Conservation (phyloP, 2,113 vertebrate genomes). For the Enhydra lutris region DNA sequence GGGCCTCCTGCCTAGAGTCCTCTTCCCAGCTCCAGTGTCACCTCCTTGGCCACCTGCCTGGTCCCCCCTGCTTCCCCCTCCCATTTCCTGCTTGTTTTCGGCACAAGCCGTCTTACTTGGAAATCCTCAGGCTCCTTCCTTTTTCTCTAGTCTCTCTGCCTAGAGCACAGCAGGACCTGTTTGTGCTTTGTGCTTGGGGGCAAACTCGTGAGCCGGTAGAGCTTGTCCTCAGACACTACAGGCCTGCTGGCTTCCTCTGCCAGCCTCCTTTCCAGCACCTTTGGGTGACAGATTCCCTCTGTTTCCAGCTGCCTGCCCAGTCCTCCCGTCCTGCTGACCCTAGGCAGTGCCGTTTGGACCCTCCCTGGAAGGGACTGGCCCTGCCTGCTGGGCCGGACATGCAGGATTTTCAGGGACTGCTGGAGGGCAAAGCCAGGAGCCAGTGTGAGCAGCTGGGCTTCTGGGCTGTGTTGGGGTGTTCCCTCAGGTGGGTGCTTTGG, state of each 20-base stretch:
- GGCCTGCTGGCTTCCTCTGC: background rate
- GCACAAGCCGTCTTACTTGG: background rate
- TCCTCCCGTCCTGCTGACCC: background rate
- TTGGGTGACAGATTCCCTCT: background rate
- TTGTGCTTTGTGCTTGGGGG: background rate
- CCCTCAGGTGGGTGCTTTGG: background rate
- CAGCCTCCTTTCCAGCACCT: background rate
- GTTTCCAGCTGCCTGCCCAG: background rate
- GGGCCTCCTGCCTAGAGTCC: background rate
- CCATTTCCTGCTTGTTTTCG: background rate
- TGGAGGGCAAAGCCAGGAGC: background rate
- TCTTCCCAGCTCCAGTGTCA: background rate
- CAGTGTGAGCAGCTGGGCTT: background rate
- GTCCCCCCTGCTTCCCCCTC: rapidly evolving
- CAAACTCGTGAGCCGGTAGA: background rate
- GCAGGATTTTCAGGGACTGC: background rate
- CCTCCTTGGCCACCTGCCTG: background rate
- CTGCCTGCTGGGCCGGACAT: rapidly evolving
- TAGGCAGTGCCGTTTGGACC: background rate
- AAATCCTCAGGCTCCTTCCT: background rate
- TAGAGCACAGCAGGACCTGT: background rate
- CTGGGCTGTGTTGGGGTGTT: background rate
- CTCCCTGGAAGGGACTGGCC: background rate
- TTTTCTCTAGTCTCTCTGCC: background rate
- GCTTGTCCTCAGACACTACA: rapidly evolving